Conservation (phyloP, 1,140 invertebrate genomes). For the Rhyacophila brunnea region DNA sequence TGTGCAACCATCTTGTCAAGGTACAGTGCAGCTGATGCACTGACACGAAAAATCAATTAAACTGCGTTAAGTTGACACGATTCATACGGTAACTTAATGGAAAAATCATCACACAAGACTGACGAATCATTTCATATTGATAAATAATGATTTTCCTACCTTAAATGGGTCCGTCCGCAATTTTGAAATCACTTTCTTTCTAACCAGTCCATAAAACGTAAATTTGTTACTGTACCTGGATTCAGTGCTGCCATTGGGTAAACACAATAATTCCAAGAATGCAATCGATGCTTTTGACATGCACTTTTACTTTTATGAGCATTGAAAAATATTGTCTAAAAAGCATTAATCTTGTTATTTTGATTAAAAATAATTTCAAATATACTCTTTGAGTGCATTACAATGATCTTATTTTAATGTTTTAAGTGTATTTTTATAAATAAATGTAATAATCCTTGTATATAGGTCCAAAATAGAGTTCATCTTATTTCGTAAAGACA, state of each 20-base stretch:
- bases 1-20: constrained; percentile 29
- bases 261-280: background rate
- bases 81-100: background rate
- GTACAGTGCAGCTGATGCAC: constrained; percentile 30
- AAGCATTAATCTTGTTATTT: too few species aligned
- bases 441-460: too few species aligned
- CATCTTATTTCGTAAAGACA: too few species aligned
- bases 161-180: constrained; percentile 18
- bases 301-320: too few species aligned
- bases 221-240: constrained; percentile 24
- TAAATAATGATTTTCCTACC: constrained; percentile 15
- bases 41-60: constrained; percentile 15
- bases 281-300: background rate
- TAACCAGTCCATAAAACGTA: constrained; percentile 27
- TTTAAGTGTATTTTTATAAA: too few species aligned
- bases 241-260: constrained; percentile 12
- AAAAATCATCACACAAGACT: constrained; percentile 1
- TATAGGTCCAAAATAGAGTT: too few species aligned
- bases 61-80: constrained; percentile 1
- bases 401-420: too few species aligned
- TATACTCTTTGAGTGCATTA: too few species aligned
- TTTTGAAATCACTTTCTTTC: constrained; percentile 32
- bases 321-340: too few species aligned
- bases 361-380: too few species aligned
- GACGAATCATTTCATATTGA: background rate